These are phyloP conservation scores for Diceros bicornis DNA, from an alignment of 2,797 vertebrate genomes.

Conservation along the genomic window DNA sequence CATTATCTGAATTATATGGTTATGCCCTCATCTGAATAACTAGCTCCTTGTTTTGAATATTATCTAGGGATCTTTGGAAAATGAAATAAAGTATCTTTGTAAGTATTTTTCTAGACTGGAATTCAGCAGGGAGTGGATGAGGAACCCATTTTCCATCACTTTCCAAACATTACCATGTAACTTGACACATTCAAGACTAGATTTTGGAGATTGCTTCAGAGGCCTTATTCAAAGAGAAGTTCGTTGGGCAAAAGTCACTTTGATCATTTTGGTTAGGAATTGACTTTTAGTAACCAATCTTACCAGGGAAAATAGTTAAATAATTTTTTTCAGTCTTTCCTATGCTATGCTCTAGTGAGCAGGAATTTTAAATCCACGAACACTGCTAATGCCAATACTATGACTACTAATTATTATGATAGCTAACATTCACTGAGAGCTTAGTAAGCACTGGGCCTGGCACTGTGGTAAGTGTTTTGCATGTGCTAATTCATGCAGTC, in stretches of 20 bases:
- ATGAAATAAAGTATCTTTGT: neutral
- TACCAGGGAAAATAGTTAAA: neutral
- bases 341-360: neutral
- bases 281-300: neutral
- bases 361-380: slow-evolving; percentile 28
- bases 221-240: neutral
- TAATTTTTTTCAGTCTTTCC: neutral
- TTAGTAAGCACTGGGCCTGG: neutral
- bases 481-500: neutral
- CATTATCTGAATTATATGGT: neutral
- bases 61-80: neutral
- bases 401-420: neutral
- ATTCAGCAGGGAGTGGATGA: neutral
- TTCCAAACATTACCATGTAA: neutral
- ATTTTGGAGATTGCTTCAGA: neutral
- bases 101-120: slow-evolving; percentile 8
- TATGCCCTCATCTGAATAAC: neutral
- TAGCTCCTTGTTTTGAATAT: neutral
- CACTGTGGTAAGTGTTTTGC: neutral
- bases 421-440: neutral
- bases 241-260: neutral
- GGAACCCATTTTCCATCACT: neutral
- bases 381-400: neutral
- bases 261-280: slow-evolving; percentile 20
- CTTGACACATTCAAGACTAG: neutral